Evolutionary conservation across 2,113 vertebrate genomes (phyloP).

Genomic region (human): GRCh38 chr2:184067501-184068000

Average conservation of each 20-base stretch:
- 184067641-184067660: constrained; percentile 28
- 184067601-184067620: constrained; percentile 41
- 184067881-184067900: background rate
- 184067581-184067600: constrained; percentile 67
- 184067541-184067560: constrained; percentile 57
- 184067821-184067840: background rate
- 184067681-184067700: constrained; percentile 1
- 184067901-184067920: background rate
- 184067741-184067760: background rate
- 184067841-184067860: background rate
- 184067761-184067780: background rate
- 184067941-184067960: background rate
- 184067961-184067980: background rate
- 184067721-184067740: background rate
- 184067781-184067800: background rate
- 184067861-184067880: background rate
- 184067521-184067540: constrained; percentile 70
- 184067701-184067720: constrained; percentile 1
- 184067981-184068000: background rate
- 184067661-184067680: background rate
- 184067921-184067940: background rate
- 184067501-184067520: constrained; percentile 59
- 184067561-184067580: constrained; percentile 55
- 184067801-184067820: background rate
- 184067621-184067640: constrained; percentile 24